Conservation (phyloP, 2,797 vertebrate species). For the Alosa sapidissima region DNA sequence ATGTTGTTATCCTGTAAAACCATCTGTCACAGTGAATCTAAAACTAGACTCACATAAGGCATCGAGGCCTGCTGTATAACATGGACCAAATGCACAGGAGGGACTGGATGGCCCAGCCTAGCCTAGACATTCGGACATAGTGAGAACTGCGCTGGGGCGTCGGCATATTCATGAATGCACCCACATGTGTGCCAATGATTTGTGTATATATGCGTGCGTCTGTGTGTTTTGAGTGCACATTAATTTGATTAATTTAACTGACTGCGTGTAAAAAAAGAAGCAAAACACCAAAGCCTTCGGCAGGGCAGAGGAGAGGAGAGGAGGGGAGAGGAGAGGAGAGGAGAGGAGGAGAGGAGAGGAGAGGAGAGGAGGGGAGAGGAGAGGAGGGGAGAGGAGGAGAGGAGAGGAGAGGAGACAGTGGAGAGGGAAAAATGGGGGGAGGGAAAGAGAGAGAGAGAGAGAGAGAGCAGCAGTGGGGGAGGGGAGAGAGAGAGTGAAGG, state of each 20-base stretch:
- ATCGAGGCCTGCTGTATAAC: not conserved
- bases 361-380: not conserved
- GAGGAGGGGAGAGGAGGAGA: not conserved
- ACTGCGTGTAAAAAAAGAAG: slow-evolving; percentile 29
- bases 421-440: not conserved
- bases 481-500: not conserved
- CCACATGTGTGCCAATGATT: not conserved
- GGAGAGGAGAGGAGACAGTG: not conserved
- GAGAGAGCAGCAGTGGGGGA: slow-evolving; percentile 12
- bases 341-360: not conserved
- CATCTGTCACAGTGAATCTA: slow-evolving; percentile 16
- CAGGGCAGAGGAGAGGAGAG: slow-evolving; percentile 18
- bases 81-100: not conserved
- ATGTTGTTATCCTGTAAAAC: slow-evolving; percentile 25
- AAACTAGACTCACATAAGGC: slow-evolving; percentile 3
- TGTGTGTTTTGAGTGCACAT: slow-evolving; percentile 47
- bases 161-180: not conserved
- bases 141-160: not conserved
- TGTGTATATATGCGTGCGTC: slow-evolving; percentile 29
- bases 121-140: not conserved
- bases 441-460: not conserved
- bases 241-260: slow-evolving; percentile 52
- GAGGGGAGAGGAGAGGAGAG: not conserved
- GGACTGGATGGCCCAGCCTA: not conserved
- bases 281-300: slow-evolving; percentile 30